phyloP scores from a whole-genome alignment of 37 sponge, comb jelly and placozoan genomes.

The Ephydatia muelleri region DNA sequence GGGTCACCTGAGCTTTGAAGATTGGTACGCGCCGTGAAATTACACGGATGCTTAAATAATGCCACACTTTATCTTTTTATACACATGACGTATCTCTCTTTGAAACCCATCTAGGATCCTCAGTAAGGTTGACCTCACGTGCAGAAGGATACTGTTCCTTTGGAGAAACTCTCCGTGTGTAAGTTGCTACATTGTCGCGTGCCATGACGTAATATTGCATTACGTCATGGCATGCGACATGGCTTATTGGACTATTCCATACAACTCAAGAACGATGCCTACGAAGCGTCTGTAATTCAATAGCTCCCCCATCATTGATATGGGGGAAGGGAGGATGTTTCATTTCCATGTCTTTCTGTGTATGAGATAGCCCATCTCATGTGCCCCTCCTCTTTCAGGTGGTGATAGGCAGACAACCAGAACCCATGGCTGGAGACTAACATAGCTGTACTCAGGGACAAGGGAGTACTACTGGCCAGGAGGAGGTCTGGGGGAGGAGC shows the following conservation, averaged over 20 bases:
- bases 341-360: neutral
- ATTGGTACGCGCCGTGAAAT: constrained; percentile 39
- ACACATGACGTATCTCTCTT: too few species aligned
- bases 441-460: constrained; percentile 35
- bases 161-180: constrained; percentile 78
- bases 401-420: constrained; percentile 81
- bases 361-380: neutral
- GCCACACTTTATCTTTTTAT: neutral
- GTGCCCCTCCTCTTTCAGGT: constrained; percentile 34
- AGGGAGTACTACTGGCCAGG: constrained; percentile 57
- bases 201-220: neutral
- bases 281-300: too few species aligned
- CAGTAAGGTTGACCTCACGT: constrained; percentile 45
- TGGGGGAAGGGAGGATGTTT: too few species aligned
- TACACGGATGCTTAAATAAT: neutral
- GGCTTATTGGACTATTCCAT: too few species aligned
- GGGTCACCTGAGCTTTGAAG: constrained; percentile 75
- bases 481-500: constrained; percentile 86
- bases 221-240: too few species aligned
- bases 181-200: neutral
- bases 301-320: neutral
- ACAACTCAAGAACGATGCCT: too few species aligned
- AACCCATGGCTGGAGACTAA: constrained; percentile 88
- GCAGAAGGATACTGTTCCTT: constrained; percentile 44
- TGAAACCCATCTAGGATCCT: constrained; percentile 36